Conservation (phyloP, 1,140 invertebrate genomes). For the Diachasma alloeum region DNA sequence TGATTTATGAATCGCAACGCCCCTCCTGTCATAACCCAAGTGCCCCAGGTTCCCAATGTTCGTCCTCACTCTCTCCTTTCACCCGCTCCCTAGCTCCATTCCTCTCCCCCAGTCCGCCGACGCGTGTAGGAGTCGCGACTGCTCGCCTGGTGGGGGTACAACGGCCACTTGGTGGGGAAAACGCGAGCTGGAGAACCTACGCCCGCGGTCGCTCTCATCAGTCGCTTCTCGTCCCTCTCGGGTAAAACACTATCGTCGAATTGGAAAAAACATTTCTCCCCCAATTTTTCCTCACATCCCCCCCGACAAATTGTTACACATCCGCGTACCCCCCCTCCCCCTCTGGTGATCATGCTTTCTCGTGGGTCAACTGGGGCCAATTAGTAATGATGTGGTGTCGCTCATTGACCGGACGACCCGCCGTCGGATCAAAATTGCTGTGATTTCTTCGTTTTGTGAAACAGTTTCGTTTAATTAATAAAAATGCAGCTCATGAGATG, state of each 20-base stretch:
- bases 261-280: background rate
- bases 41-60: slow-evolving; percentile 16
- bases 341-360: background rate
- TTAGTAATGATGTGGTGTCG: background rate
- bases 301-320: background rate
- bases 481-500: slow-evolving; percentile 61
- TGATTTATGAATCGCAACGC: slow-evolving; percentile 65
- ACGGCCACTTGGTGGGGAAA: slow-evolving; percentile 29
- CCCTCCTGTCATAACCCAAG: slow-evolving; percentile 61
- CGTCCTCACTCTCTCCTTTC: background rate
- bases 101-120: background rate
- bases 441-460: background rate
- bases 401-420: background rate
- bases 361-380: background rate
- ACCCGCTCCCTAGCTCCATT: background rate
- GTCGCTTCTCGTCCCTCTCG: slow-evolving; percentile 53
- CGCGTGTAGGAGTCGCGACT: slow-evolving; percentile 28
- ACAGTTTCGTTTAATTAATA: background rate
- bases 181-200: slow-evolving; percentile 37
- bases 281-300: background rate
- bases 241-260: slow-evolving; percentile 34
- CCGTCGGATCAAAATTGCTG: slow-evolving; percentile 22
- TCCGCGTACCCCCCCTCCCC: background rate
- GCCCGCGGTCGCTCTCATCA: slow-evolving; percentile 47
- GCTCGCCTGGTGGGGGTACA: background rate